Evolutionary conservation across 2,113 vertebrate species (phyloP).

Genomic region (Colaptes auratus): DNA sequence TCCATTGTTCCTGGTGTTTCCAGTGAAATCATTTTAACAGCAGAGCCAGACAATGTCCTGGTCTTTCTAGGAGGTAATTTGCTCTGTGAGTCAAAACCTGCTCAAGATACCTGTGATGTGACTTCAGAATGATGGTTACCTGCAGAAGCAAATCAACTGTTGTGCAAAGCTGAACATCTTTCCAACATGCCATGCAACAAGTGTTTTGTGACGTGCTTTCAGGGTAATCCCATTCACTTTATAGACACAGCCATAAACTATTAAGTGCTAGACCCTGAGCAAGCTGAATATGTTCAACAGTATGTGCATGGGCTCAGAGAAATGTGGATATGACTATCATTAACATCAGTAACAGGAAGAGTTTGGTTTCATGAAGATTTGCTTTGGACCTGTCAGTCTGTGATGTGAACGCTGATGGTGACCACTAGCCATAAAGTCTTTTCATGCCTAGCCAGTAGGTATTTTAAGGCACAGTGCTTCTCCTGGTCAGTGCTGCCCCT

Average conservation of each 20-base stretch:
- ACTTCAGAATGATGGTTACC: not conserved
- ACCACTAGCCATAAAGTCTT: not conserved
- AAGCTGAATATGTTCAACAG: not conserved
- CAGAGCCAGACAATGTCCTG: not conserved
- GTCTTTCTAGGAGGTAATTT: not conserved
- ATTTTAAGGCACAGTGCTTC: not conserved
- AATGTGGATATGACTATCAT: not conserved
- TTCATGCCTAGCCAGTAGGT: not conserved
- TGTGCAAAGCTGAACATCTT: not conserved
- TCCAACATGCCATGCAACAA: not conserved
- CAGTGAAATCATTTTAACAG: not conserved
- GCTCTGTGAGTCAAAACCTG: not conserved
- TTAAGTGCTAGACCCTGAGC: not conserved
- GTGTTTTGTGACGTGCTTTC: not conserved
- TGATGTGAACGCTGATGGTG: not conserved
- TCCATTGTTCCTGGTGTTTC: not conserved
- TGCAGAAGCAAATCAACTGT: not conserved
- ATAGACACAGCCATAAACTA: not conserved
- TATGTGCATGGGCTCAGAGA: not conserved
- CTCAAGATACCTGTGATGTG: not conserved
- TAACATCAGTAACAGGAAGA: not conserved
- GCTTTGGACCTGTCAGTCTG: not conserved
- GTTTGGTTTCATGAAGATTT: not conserved
- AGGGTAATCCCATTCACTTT: not conserved
- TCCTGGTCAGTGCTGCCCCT: not conserved